Conservation (phyloP, 2,888 invertebrate genomes). For the Leptopilina drosophilae region DNA sequence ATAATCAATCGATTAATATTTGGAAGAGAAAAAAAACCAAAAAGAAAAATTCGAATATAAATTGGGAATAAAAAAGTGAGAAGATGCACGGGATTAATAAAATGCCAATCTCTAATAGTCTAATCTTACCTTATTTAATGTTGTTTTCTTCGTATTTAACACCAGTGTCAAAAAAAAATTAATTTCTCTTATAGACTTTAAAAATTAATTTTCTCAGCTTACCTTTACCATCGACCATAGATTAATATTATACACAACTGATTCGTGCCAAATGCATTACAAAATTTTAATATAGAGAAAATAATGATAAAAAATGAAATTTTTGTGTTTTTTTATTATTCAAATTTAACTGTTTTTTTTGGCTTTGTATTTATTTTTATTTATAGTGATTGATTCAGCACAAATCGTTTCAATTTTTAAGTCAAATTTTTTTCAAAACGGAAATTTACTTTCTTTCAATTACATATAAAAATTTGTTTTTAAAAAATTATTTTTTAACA, state of each 20-base stretch:
- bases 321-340: slow-evolving; percentile 7
- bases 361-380: neutral
- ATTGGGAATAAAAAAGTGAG: slow-evolving; percentile 6
- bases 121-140: slow-evolving; percentile 37
- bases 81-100: slow-evolving; percentile 35
- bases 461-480: neutral
- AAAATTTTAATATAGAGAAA: slow-evolving; percentile 18
- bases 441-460: neutral
- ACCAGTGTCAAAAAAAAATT: neutral
- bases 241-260: slow-evolving; percentile 20
- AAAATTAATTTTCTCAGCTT: slow-evolving; percentile 15
- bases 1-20: slow-evolving; percentile 4
- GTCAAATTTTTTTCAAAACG: neutral
- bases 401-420: slow-evolving; percentile 17
- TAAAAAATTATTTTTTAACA: neutral
- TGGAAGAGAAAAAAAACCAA: neutral
- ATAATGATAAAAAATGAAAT: slow-evolving; percentile 13
- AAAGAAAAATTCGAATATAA: neutral
- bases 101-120: slow-evolving; percentile 40
- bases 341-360: slow-evolving; percentile 19
- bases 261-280: slow-evolving; percentile 36
- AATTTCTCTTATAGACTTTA: slow-evolving; percentile 3
- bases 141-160: slow-evolving; percentile 32
- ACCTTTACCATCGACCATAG: slow-evolving; percentile 38
- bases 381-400: slow-evolving; percentile 18